Percentiles rank a stretch among this genome's conserved stretches.
Evolutionary conservation across 2,797 vertebrate genomes (phyloP).

Genomic region (Bothrops alternatus): DNA sequence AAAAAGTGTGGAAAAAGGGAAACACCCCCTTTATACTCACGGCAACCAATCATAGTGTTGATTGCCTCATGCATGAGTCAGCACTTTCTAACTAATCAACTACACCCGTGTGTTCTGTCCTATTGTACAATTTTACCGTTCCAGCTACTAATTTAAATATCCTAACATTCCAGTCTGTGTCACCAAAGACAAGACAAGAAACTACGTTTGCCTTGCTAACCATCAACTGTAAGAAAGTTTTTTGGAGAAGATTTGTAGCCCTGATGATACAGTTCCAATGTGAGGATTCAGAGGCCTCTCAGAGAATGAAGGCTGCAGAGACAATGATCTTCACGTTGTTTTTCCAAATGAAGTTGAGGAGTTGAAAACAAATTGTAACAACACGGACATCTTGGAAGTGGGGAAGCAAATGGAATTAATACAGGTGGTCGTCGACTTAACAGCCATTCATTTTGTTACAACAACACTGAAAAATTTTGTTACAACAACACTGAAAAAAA

Average conservation of each 20-base stretch:
- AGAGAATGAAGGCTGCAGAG: background rate
- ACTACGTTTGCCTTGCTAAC: background rate
- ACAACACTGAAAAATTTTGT: too few species aligned
- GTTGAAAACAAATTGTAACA: background rate
- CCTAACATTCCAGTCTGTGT: background rate
- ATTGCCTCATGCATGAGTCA: background rate
- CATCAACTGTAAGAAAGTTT: background rate
- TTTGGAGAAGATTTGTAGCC: background rate
- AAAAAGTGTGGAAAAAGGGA: background rate
- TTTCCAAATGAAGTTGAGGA: background rate
- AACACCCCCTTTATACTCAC: background rate
- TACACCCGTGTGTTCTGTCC: background rate
- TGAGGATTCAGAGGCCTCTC: too few species aligned
- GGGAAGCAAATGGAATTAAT: background rate
- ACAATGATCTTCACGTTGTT: background rate
- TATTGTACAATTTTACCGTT: background rate
- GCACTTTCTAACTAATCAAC: background rate
- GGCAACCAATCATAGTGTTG: background rate
- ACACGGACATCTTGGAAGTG: too few species aligned
- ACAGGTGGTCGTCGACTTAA: too few species aligned
- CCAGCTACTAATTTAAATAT: background rate
- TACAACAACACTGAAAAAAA: too few species aligned
- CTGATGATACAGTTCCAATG: too few species aligned
- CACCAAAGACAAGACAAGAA: background rate
- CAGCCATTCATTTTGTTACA: too few species aligned